Conservation (phyloP, 2,797 vertebrate genomes). For the Darevskia mixta region DNA sequence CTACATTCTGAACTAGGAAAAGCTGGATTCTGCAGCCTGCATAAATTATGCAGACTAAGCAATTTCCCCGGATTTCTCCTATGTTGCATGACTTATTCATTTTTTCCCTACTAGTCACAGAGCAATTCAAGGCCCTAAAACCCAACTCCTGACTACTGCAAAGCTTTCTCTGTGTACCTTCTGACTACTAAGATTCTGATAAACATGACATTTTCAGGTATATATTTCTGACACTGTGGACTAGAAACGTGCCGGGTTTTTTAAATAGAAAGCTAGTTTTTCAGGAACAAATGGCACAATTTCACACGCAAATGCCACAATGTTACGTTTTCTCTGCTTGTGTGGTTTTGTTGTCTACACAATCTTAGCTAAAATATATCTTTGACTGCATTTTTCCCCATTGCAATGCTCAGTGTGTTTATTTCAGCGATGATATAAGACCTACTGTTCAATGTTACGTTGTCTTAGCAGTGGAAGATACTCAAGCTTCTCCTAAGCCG, state of each 20-base stretch:
- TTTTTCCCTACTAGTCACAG: neutral
- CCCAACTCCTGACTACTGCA: neutral
- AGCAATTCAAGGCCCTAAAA: neutral
- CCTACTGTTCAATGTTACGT: slow-evolving; percentile 30
- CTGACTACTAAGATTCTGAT: neutral
- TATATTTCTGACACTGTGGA: neutral
- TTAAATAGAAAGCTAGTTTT: neutral
- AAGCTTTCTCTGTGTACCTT: neutral
- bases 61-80: neutral
- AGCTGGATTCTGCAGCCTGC: neutral
- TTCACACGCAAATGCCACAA: too few relatives aligned
- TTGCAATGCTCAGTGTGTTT: slow-evolving; percentile 38
- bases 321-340: neutral
- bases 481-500: slow-evolving; percentile 15
- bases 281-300: neutral
- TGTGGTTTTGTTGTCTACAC: neutral
- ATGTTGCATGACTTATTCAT: neutral
- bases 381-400: neutral
- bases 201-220: neutral
- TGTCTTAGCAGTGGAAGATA: slow-evolving; percentile 52
- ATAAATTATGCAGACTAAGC: neutral
- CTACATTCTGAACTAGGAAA: neutral
- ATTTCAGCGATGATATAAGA: slow-evolving; percentile 8
- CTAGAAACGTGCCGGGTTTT: neutral
- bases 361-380: neutral